Evolutionary conservation across 2,113 vertebrate species (phyloP).

Genomic region (Bothrops jararaca): DNA sequence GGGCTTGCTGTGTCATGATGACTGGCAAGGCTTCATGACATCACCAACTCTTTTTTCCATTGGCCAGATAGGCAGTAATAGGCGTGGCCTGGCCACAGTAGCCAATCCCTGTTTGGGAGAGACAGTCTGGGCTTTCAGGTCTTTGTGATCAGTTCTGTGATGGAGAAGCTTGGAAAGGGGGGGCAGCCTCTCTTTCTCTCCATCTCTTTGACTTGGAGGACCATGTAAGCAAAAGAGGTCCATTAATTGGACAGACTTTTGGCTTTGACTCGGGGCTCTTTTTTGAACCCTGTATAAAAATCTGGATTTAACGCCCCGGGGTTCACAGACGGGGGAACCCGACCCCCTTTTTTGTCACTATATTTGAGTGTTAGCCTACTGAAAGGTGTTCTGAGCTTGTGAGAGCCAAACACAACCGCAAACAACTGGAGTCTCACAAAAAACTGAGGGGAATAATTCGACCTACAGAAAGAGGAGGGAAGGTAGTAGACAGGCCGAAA

Average conservation of each 20-base stretch:
- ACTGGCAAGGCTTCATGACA: background rate
- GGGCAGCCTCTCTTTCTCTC: background rate
- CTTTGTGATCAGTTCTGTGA: background rate
- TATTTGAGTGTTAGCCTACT: too few species aligned
- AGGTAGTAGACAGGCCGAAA: too few species aligned
- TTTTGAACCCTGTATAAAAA: background rate
- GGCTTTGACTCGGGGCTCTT: background rate
- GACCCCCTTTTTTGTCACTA: too few species aligned
- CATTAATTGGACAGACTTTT: background rate
- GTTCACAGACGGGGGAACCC: too few species aligned
- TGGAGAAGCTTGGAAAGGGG: background rate
- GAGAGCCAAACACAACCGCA: background rate
- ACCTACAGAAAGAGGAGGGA: too few species aligned
- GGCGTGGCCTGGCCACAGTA: background rate
- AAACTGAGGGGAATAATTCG: background rate
- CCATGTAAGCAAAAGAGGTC: background rate
- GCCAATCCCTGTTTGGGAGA: background rate
- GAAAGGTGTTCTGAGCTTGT: background rate
- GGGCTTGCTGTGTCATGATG: background rate
- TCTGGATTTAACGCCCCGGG: background rate
- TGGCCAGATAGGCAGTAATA: background rate
- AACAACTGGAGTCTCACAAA: background rate
- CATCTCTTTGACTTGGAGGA: background rate
- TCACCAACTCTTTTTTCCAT: background rate
- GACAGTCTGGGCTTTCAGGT: background rate